phyloP scores from a whole-genome alignment of 2,113 vertebrate genomes.

The Sphyrna mokarran region DNA sequence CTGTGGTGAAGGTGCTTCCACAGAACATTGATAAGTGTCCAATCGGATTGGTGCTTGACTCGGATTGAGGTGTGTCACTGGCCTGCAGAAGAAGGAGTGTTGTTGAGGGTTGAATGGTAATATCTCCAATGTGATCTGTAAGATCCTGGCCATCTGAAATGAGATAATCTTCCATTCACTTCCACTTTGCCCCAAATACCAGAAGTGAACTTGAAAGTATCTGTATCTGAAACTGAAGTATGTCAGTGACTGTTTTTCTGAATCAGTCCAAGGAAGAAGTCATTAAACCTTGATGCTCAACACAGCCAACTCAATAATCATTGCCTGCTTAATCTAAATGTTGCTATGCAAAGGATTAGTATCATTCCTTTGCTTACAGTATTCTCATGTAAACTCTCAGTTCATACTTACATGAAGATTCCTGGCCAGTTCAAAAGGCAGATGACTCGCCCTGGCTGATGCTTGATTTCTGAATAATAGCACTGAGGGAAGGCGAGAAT shows the following conservation, averaged over 20 bases:
- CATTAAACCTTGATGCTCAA: neutral
- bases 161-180: neutral
- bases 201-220: neutral
- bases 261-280: too few relatives aligned
- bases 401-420: conserved; percentile 74
- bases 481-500: conserved; percentile 87
- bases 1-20: neutral
- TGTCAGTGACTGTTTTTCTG: neutral
- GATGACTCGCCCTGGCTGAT: conserved; percentile 70
- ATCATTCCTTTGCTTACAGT: neutral
- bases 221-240: neutral
- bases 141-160: neutral
- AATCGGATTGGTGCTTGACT: neutral
- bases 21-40: neutral
- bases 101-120: neutral
- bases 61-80: neutral
- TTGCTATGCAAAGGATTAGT: neutral
- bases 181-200: neutral
- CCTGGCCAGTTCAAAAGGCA: conserved; percentile 90
- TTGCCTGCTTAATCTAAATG: neutral
- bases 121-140: neutral
- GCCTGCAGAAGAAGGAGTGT: neutral
- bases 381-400: neutral
- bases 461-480: conserved; percentile 79
- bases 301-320: neutral